Conservation (phyloP, 23 tunicate species). For the Ciona savignyi region DNA sequence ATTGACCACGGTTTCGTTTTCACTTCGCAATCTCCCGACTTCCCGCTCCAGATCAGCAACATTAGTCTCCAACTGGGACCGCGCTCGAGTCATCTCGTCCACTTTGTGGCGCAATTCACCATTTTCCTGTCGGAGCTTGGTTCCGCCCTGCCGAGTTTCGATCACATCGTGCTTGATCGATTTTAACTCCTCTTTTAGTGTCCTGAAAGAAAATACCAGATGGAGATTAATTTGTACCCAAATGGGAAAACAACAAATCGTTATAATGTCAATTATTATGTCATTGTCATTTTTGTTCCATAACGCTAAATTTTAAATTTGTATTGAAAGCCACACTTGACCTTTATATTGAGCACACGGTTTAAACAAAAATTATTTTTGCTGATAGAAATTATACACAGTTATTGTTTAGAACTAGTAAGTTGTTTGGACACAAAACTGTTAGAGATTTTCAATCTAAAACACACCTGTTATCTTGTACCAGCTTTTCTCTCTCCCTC, state of each 20-base stretch:
- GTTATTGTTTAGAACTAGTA: no score
- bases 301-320: no score
- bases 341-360: no score
- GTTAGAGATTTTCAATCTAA: no score
- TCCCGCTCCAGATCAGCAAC: constrained; percentile 14
- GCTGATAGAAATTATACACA: no score
- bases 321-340: no score
- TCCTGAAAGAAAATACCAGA: not conserved
- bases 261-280: no score
- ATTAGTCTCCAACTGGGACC: constrained; percentile 29
- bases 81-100: constrained; percentile 19
- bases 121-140: constrained; percentile 60
- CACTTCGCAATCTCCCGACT: constrained; percentile 18
- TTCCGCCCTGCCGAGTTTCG: constrained; percentile 51
- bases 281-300: no score
- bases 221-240: not conserved
- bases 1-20: constrained; percentile 16
- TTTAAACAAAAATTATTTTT: not conserved
- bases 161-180: constrained; percentile 62
- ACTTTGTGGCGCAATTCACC: constrained; percentile 41
- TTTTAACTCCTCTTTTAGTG: constrained; percentile 53
- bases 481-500: constrained; percentile 42
- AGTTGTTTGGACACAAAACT: no score
- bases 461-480: constrained; percentile 61
- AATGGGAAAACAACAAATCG: no score